Evolutionary conservation across 1,140 invertebrate genomes (phyloP).

Genomic region (Lepidostoma basale): DNA sequence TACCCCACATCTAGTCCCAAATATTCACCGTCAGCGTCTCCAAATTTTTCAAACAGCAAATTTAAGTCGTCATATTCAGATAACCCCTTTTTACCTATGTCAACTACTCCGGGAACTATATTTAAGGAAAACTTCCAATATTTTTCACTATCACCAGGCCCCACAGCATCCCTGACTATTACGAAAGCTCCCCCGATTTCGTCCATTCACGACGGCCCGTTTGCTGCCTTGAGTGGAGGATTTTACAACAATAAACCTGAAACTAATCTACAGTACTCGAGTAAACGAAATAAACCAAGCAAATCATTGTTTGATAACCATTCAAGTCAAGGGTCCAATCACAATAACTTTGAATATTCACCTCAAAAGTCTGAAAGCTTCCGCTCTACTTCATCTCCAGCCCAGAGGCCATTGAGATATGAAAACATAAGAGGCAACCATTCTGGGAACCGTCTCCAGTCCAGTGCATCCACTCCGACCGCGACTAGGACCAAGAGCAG

Average conservation of each 20-base stretch:
- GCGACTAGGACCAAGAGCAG: neutral
- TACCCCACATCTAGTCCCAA: constrained; percentile 24
- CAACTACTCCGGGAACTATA: constrained; percentile 20
- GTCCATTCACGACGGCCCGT: constrained; percentile 54
- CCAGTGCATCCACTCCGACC: constrained; percentile 25
- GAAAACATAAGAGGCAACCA: constrained; percentile 39
- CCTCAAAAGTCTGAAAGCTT: constrained; percentile 9
- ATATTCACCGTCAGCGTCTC: constrained; percentile 12
- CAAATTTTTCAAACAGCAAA: constrained; percentile 41
- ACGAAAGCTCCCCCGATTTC: constrained; percentile 62
- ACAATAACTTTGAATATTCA: constrained; percentile 36
- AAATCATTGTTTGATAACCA: constrained; percentile 7
- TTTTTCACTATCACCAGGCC: constrained; percentile 37
- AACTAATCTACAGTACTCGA: constrained; percentile 45
- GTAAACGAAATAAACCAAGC: constrained; percentile 33
- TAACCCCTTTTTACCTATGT: constrained; percentile 23
- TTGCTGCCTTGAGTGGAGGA: constrained; percentile 59
- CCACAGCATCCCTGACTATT: constrained; percentile 49
- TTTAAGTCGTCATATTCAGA: constrained; percentile 35
- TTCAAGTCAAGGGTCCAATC: constrained; percentile 24
- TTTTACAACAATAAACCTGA: constrained; percentile 61
- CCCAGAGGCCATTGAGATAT: constrained; percentile 44
- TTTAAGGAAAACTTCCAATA: constrained; percentile 43
- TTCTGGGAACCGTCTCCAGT: constrained; percentile 47
- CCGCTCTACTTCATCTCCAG: neutral